Evolutionary conservation across 30 jellyfish, hydroid and myxozoan species (phyloP), one percentile per base, ranked within the genome.

Genomic region (Turritopsis rubra): DNA sequence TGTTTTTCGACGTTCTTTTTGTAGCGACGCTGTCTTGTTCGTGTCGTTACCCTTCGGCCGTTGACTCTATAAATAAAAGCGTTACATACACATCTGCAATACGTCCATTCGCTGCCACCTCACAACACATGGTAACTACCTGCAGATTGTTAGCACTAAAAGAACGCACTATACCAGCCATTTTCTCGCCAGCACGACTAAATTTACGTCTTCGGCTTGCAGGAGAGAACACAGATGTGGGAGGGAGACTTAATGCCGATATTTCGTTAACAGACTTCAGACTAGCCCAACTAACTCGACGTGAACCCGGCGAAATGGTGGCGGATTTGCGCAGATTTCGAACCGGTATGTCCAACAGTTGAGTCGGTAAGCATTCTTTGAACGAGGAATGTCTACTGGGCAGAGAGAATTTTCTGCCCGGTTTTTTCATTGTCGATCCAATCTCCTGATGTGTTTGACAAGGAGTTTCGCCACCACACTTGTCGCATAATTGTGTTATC

Each of bases 111-210:
- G n/a, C n/a, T n/a, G n/a, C n/a, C n/a, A n/a, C n/a, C n/a, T n/a
- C n/a, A n/a, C n/a, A n/a, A n/a, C 60, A 41, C 60, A 41, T 3
- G 60, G 13, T 41, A 41, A 68, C 30, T 68, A 68, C 77, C 77
- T 68, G 77, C 19, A 68, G 9, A 68, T 68, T 68, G 19, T 68
- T 68, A 23, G 21, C 77, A 68, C 77, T 68, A n/a, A 68, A n/a
- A 68, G 77, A 68, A 27, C 77, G 77, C 31, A 19, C 77, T 8
- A 68, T 68, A n/a, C 30, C 77, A 17, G 77, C 77, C 77, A 68
- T 27, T 68, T 27, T 68, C 28, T n/a, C 77, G 28, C 77, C 77
- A 19, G 77, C 77, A 8, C 77, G 28, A 68, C 77, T 68, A 68
- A 68, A n/a, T 68, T 68, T 68, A 68, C 77, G 77, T 1, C 77